phyloP scores from a whole-genome alignment of 2,888 invertebrate species.

The Drosophila gaucha region DNA sequence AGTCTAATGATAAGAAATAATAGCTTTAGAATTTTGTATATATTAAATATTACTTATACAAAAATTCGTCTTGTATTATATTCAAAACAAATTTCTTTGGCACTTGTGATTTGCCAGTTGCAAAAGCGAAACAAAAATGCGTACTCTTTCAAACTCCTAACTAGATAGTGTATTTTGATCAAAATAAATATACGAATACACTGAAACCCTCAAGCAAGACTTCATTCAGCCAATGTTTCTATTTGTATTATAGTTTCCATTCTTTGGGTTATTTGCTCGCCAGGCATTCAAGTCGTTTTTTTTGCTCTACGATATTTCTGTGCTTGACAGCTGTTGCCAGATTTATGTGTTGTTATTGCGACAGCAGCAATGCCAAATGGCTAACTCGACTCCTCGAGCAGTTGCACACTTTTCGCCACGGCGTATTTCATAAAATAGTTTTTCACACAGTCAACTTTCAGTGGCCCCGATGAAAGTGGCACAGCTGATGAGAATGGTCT shows the following conservation, averaged over 20 bases:
- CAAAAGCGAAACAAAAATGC: no score
- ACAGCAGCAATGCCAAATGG: constrained; percentile 22
- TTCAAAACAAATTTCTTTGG: no score
- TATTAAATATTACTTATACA: no score
- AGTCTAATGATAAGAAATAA: no score
- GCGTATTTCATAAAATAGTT: constrained; percentile 59
- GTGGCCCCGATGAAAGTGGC: constrained; percentile 28
- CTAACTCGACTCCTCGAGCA: constrained; percentile 23
- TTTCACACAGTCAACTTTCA: constrained; percentile 18
- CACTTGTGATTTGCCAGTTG: no score
- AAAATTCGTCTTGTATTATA: no score
- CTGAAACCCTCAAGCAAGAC: neutral
- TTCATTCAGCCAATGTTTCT: constrained; percentile 9
- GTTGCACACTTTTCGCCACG: constrained; percentile 33
- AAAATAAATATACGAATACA: neutral
- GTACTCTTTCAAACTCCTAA: no score
- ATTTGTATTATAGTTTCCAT: constrained; percentile 3
- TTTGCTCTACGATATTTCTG: constrained; percentile 39
- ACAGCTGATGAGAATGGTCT: constrained; percentile 51
- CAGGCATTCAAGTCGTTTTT: constrained; percentile 1
- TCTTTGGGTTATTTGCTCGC: constrained; percentile 2
- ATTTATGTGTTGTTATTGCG: constrained; percentile 66
- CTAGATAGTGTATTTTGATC: no score
- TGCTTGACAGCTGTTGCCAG: constrained; percentile 71
- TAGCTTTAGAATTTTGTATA: no score